These are phyloP conservation scores for Nephotettix cincticeps DNA, from an alignment of 1,140 invertebrate species.

Conservation along the genomic window DNA sequence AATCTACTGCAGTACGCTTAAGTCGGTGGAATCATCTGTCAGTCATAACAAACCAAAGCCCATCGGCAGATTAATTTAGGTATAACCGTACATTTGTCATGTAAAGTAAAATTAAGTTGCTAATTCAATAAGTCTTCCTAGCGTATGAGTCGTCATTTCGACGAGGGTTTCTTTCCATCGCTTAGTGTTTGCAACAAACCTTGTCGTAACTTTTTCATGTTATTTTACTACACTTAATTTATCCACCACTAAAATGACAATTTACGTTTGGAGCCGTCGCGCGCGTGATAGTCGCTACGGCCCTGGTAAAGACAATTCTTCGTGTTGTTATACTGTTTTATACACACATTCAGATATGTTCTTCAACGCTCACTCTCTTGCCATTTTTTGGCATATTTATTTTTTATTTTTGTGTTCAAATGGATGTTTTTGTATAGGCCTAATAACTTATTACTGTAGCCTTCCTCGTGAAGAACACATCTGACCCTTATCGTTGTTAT, in stretches of 20 bases:
- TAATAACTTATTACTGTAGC: conserved; percentile 4
- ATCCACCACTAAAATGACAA: background rate
- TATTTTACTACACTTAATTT: background rate
- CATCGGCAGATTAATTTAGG: conserved; percentile 15
- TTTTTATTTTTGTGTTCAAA: background rate
- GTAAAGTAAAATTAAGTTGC: conserved; percentile 21
- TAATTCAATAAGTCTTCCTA: conserved; percentile 29
- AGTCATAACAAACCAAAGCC: conserved; percentile 29
- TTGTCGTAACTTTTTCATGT: background rate
- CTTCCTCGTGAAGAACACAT: conserved; percentile 20
- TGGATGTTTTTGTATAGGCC: background rate
- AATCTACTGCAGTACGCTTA: conserved; percentile 16
- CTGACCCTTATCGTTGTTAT: background rate
- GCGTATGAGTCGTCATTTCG: background rate
- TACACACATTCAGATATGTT: conserved; percentile 7
- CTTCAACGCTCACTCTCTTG: conserved; percentile 18
- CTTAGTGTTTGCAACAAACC: background rate
- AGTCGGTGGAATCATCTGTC: background rate
- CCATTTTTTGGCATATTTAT: conserved; percentile 5
- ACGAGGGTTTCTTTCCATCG: background rate
- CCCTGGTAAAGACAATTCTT: background rate
- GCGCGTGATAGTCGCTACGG: background rate
- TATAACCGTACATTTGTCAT: background rate
- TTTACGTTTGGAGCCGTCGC: background rate
- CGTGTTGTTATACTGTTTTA: conserved; percentile 20